phyloP scores from a whole-genome alignment of 2,113 vertebrate genomes.

The Pyrgilauda ruficollis region DNA sequence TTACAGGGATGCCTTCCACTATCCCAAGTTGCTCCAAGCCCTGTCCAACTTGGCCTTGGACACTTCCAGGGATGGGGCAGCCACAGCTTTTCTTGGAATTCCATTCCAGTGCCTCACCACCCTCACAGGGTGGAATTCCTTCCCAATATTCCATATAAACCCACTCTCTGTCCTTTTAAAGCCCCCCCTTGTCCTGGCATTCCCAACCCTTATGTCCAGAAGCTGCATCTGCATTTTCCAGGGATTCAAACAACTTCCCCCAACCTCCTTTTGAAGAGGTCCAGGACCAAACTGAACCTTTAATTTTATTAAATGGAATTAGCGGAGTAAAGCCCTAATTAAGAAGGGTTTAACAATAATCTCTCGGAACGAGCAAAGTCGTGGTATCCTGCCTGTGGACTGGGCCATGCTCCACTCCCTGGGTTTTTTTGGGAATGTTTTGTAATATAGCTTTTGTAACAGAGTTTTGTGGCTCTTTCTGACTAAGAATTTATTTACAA shows the following conservation, averaged over 20 bases:
- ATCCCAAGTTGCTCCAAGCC: background rate
- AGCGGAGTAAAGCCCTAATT: background rate
- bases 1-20: accelerated
- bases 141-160: background rate
- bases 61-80: background rate
- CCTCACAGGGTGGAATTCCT: background rate
- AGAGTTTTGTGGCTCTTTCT: background rate
- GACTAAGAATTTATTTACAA: background rate
- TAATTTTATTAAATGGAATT: background rate
- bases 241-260: background rate
- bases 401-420: background rate
- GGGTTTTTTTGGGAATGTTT: background rate
- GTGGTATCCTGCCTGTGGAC: background rate
- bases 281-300: background rate
- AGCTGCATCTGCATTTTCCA: background rate
- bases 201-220: background rate
- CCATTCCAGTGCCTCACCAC: accelerated
- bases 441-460: background rate
- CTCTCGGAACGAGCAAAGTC: background rate
- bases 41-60: background rate
- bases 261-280: background rate
- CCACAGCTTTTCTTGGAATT: background rate
- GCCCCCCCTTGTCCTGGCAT: background rate
- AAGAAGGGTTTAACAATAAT: background rate
- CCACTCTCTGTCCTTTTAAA: accelerated